A percentile compares a stretch with the other conserved stretches of the same genome.
Conservation (phyloP, 2,113 vertebrate genomes). For the Lagopus leucura region DNA sequence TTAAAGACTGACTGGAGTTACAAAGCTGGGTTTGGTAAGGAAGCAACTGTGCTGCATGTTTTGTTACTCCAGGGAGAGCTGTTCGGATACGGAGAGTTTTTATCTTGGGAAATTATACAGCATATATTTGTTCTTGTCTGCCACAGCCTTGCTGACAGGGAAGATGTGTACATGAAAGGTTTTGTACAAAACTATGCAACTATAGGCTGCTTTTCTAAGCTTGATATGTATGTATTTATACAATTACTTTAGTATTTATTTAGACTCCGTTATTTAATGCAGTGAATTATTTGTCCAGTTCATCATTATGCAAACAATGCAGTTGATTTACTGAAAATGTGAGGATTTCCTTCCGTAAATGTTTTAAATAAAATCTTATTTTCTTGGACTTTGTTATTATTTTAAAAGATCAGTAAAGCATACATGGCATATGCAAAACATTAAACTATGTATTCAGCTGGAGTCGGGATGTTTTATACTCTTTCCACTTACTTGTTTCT, state of each 20-base stretch:
- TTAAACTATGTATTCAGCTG: neutral
- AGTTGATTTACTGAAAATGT: neutral
- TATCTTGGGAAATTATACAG: neutral
- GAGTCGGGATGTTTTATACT: neutral
- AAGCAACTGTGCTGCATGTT: neutral
- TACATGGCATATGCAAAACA: fast-evolving
- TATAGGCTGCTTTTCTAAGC: neutral
- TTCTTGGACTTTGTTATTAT: neutral
- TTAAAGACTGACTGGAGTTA: neutral
- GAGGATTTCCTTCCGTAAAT: neutral
- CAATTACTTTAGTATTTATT: neutral
- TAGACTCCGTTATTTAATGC: neutral
- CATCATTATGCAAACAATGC: fast-evolving
- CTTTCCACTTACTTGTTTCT: neutral
- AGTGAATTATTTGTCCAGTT: neutral
- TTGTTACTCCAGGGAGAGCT: neutral
- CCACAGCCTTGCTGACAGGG: neutral
- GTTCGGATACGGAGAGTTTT: neutral
- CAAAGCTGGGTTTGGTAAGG: neutral
- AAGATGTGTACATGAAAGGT: neutral
- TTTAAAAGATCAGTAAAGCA: neutral
- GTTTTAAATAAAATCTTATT: neutral
- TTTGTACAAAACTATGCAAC: neutral
- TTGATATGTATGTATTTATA: neutral
- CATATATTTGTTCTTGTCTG: neutral